Percentiles rank a stretch among this genome's conserved stretches.
Evolutionary conservation across 2,888 invertebrate species (phyloP).

Genomic region (Junonia oenone): DNA sequence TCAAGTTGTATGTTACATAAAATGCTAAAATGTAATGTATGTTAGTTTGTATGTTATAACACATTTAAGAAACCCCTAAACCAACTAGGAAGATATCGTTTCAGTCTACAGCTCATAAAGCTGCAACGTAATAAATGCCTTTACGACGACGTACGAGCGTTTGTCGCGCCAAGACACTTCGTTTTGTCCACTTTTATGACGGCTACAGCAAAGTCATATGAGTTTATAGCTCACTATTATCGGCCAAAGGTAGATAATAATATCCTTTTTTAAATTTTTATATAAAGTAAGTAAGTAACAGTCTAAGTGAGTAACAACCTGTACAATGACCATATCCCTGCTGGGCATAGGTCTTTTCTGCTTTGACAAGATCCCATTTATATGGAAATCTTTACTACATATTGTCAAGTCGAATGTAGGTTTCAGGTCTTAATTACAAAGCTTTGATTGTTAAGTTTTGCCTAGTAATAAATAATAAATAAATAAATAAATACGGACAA

Average conservation of each 20-base stretch:
- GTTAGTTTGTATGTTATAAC: not conserved
- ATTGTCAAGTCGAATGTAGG: no score
- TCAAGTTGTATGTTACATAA: not conserved
- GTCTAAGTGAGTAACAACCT: no score
- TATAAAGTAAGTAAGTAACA: no score
- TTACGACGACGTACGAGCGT: conserved; percentile 20
- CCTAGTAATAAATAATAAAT: no score
- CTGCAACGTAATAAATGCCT: conserved; percentile 17
- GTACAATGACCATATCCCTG: no score
- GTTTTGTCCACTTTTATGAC: conserved; percentile 20
- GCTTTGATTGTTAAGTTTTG: no score
- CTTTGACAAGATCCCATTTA: no score
- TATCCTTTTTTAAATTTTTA: no score
- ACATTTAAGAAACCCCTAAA: conserved; percentile 13
- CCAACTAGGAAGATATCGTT: conserved; percentile 12
- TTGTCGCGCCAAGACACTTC: conserved; percentile 21
- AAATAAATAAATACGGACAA: no score
- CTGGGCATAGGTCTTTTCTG: no score
- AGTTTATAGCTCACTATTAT: not conserved
- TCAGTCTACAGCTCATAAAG: conserved; percentile 19
- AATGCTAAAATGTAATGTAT: not conserved
- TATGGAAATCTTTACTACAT: no score
- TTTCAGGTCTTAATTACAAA: no score
- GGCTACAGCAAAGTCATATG: not conserved
- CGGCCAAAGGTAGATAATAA: not conserved